A percentile compares a stretch with the other conserved stretches of the same genome.
Evolutionary conservation across 2,113 vertebrate genomes (phyloP).

Genomic region (Nematolebias whitei): DNA sequence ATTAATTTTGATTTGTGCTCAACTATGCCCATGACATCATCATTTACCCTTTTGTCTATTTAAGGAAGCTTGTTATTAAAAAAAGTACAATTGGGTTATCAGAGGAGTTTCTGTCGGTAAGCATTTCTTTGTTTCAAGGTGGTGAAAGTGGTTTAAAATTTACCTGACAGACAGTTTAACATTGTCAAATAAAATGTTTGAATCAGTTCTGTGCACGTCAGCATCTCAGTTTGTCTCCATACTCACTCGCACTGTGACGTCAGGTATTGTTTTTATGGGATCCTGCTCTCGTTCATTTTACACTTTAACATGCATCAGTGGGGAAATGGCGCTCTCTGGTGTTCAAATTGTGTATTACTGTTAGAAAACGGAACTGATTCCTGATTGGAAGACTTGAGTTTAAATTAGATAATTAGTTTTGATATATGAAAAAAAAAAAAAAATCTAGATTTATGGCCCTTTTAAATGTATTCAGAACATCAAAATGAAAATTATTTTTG

Average conservation of each 20-base stretch:
- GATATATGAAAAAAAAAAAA: not conserved
- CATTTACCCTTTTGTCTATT: no score
- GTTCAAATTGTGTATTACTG: constrained; percentile 12
- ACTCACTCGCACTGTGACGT: constrained; percentile 94
- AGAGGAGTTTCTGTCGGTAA: constrained; percentile 7
- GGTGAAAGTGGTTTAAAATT: constrained; percentile 19
- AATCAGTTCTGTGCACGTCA: constrained; percentile 71
- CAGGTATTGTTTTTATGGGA: constrained; percentile 72
- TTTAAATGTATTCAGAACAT: no score
- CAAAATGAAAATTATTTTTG: no score
- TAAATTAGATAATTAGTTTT: not conserved
- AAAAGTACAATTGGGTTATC: constrained; percentile 13
- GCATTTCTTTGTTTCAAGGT: constrained; percentile 3
- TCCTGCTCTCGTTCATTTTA: constrained; percentile 19
- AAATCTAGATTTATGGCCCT: not conserved
- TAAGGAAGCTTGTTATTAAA: constrained; percentile 11
- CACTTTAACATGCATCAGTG: not conserved
- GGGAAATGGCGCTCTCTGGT: constrained; percentile 44
- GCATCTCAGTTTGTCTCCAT: constrained; percentile 76
- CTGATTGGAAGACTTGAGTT: not conserved
- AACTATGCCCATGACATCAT: constrained; percentile 21
- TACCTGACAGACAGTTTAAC: constrained; percentile 37
- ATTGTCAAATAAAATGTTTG: constrained; percentile 79
- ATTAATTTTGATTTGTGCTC: not conserved
- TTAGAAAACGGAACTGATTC: not conserved